A percentile compares a stretch with the other conserved stretches of the same genome.
Conservation (phyloP, 2,888 invertebrate species). For the Flexamia atlantica region DNA sequence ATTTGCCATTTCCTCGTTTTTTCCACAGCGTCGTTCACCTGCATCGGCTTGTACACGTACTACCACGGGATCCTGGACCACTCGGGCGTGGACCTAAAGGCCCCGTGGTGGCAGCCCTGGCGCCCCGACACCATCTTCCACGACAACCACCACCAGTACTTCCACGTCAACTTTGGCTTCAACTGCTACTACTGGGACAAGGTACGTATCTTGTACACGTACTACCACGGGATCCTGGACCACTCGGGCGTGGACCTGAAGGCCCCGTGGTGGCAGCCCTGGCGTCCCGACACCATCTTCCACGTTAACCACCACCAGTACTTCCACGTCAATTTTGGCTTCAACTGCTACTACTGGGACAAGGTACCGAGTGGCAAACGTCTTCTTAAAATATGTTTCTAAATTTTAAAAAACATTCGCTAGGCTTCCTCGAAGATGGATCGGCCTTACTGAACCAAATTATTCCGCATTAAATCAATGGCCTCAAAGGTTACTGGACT, state of each 20-base stretch:
- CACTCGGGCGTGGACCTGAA: conserved; percentile 88
- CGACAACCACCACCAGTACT: conserved; percentile 88
- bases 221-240: conserved; percentile 86
- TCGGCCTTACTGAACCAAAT: no score
- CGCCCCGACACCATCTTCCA: conserved; percentile 87
- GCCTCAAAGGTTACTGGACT: no score
- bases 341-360: conserved; percentile 85
- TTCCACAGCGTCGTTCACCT: conserved; percentile 56
- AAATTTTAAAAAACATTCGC: no score
- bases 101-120: conserved; percentile 87
- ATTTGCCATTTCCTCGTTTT: no score
- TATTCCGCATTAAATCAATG: no score
- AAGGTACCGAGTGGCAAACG: no score
- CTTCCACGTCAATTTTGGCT: conserved; percentile 87
- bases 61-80: conserved; percentile 88
- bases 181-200: conserved; percentile 84
- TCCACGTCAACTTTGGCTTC: conserved; percentile 87
- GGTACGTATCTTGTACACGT: conserved; percentile 83
- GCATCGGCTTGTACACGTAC: conserved; percentile 79
- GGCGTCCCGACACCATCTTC: conserved; percentile 86
- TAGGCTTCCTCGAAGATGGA: no score
- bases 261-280: conserved; percentile 86
- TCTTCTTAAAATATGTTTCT: no score
- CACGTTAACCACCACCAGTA: conserved; percentile 89
- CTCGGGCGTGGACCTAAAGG: conserved; percentile 85